phyloP scores from a whole-genome alignment of 2,797 vertebrate genomes.

The Sebastes elongatus region DNA sequence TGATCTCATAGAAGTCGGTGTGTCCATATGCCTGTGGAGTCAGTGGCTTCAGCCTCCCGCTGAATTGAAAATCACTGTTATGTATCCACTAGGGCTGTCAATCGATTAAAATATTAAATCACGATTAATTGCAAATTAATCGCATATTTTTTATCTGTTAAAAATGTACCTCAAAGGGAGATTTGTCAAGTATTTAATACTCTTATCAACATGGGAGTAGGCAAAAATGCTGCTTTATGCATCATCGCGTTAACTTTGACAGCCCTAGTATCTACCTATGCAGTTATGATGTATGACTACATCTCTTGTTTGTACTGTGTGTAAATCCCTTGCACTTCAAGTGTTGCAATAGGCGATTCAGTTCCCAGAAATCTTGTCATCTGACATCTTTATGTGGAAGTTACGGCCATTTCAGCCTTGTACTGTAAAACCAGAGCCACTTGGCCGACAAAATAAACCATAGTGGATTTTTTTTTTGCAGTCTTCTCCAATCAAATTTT shows the following conservation, averaged over 20 bases:
- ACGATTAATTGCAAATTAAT: too few species aligned
- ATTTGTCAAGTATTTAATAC: too few species aligned
- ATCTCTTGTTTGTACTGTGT: not conserved
- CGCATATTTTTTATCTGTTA: too few species aligned
- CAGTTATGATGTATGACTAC: not conserved
- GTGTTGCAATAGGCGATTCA: not conserved
- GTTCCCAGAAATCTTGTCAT: not conserved
- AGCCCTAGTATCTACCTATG: not conserved
- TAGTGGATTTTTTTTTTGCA: not conserved
- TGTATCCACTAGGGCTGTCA: too few species aligned
- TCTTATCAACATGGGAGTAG: too few species aligned
- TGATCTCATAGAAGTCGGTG: constrained; percentile 20
- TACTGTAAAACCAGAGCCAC: not conserved
- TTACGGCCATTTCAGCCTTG: not conserved
- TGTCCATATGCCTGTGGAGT: constrained; percentile 25
- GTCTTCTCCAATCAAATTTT: not conserved
- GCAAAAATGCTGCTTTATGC: too few species aligned
- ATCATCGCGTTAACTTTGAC: too few species aligned
- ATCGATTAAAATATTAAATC: too few species aligned
- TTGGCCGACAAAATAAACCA: not conserved
- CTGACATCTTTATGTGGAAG: not conserved
- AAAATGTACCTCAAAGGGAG: too few species aligned
- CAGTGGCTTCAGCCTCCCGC: not conserved
- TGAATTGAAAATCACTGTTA: not conserved
- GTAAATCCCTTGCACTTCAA: not conserved